A percentile compares a stretch with the other conserved stretches of the same genome.
These are phyloP conservation scores for Mormoops blainvillei DNA, from an alignment of 2,113 vertebrate genomes.

Conservation along the genomic window DNA sequence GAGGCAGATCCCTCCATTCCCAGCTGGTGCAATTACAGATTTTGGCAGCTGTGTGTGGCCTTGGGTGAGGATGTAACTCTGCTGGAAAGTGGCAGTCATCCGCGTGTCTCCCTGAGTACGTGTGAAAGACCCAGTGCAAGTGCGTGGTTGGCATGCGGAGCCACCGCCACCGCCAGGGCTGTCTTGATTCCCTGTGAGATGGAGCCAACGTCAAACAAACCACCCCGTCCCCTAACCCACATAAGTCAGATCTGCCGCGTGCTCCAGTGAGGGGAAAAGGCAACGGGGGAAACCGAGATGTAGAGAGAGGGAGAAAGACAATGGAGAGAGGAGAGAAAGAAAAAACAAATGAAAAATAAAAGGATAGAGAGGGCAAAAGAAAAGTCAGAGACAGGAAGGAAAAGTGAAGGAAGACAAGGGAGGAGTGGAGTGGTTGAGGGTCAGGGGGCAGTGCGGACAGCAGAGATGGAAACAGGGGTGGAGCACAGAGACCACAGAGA, in stretches of 20 bases:
- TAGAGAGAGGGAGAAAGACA: neutral
- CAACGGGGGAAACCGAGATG: neutral
- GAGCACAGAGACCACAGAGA: neutral
- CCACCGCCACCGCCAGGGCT: rapidly evolving
- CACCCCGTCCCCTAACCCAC: neutral
- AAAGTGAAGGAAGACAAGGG: neutral
- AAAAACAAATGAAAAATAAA: neutral
- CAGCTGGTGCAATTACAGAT: neutral
- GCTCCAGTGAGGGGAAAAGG: neutral
- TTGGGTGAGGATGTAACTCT: neutral
- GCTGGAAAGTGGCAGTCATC: neutral
- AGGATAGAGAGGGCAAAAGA: too few relatives aligned
- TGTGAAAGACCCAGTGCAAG: rapidly evolving
- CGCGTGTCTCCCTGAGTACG: too few relatives aligned
- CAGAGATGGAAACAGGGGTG: neutral
- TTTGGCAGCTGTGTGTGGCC: neutral
- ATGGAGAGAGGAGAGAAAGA: neutral
- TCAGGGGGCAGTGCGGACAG: neutral
- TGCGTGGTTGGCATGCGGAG: rapidly evolving
- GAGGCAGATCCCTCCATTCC: neutral
- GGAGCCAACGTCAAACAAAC: neutral
- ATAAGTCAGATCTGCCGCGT: neutral
- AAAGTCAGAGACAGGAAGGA: too few relatives aligned
- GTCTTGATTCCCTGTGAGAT: neutral
- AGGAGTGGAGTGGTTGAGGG: neutral